phyloP scores from a whole-genome alignment of 1,140 invertebrate species.

The Drosophila repleta region DNA sequence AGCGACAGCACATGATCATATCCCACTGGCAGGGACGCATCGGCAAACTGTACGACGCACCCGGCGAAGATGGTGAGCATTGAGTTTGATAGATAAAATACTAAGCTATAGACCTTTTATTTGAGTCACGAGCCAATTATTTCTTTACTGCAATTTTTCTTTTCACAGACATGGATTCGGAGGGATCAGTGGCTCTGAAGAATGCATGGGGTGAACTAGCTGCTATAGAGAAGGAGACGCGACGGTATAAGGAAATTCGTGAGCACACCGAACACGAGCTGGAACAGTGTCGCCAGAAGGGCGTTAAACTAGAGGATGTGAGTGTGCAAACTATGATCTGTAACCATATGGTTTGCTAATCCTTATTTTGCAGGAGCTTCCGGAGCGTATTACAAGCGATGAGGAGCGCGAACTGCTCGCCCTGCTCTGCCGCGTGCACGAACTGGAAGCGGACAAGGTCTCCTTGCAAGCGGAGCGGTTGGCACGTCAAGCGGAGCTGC shows the following conservation, averaged over 20 bases:
- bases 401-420: constrained; percentile 93
- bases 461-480: constrained; percentile 94
- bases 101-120: no score
- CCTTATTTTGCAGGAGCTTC: constrained; percentile 88
- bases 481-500: constrained; percentile 92
- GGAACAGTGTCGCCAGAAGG: constrained; percentile 89
- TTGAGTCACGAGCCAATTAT: no score
- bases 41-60: constrained; percentile 87
- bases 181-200: constrained; percentile 90
- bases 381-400: constrained; percentile 91
- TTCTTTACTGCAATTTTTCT: no score
- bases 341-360: constrained; percentile 2
- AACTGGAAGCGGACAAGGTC: constrained; percentile 94
- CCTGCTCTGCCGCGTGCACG: constrained; percentile 93
- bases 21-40: constrained; percentile 93
- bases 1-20: constrained; percentile 93
- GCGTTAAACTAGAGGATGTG: constrained; percentile 92
- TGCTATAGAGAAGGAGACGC: constrained; percentile 93
- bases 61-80: constrained; percentile 73
- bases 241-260: constrained; percentile 90
- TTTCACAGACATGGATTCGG: constrained; percentile 83
- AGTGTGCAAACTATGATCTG: constrained; percentile 34
- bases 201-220: constrained; percentile 93
- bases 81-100: no score
- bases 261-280: constrained; percentile 91